Percentiles rank a stretch among this genome's conserved stretches.
These are phyloP conservation scores for Cepaea hortensis DNA, from an alignment of 2,888 invertebrate genomes.

Conservation along the genomic window DNA sequence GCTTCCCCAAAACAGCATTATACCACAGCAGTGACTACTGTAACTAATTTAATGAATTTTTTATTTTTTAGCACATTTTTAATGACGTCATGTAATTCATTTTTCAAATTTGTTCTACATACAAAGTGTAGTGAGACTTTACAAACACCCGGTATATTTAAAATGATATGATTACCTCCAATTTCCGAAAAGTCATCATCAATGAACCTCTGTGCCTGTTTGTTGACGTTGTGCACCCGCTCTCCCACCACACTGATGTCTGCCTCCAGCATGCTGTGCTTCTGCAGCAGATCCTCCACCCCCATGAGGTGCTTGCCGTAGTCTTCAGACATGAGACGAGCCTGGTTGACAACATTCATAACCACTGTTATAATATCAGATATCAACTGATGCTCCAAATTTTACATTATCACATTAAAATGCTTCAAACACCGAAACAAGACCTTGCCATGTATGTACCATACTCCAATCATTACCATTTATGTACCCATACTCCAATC, in stretches of 20 bases:
- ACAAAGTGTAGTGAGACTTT: too few relatives aligned
- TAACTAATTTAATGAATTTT: too few relatives aligned
- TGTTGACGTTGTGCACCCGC: constrained; percentile 95
- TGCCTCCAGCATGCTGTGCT: constrained; percentile 97
- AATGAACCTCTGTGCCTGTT: constrained; percentile 94
- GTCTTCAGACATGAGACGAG: constrained; percentile 93
- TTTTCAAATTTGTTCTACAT: too few relatives aligned
- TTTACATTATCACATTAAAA: background rate
- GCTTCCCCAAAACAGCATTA: too few relatives aligned
- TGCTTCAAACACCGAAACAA: too few relatives aligned
- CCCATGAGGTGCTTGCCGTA: constrained; percentile 99
- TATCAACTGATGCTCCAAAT: background rate
- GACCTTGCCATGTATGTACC: too few relatives aligned
- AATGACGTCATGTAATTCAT: too few relatives aligned
- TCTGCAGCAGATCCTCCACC: constrained; percentile 98
- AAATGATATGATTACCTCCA: constrained; percentile 65
- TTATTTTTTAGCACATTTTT: too few relatives aligned
- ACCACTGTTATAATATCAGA: background rate
- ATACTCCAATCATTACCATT: too few relatives aligned
- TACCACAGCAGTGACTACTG: too few relatives aligned
- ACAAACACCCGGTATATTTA: too few relatives aligned
- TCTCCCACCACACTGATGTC: constrained; percentile 99
- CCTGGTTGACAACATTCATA: constrained; percentile 58
- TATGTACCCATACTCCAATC: too few relatives aligned
- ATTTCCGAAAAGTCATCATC: constrained; percentile 82